Evolutionary conservation across 2,113 vertebrate species (phyloP).

Genomic region (Gorilla gorilla): DNA sequence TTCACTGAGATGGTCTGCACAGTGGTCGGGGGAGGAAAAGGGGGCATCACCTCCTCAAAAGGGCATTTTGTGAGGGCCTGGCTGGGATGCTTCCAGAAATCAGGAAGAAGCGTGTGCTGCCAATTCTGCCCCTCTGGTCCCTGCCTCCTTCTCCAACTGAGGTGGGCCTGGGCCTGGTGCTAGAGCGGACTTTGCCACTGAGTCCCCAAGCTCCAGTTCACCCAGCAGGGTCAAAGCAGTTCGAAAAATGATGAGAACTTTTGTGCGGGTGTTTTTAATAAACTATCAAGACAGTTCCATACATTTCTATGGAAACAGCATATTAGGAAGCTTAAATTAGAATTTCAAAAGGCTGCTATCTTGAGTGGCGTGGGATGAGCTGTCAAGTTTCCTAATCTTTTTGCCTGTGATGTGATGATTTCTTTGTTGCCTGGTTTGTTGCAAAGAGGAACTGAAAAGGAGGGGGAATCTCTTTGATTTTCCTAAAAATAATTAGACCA

Average conservation of each 20-base stretch:
- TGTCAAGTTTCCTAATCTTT: conserved; percentile 81
- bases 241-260: conserved; percentile 3
- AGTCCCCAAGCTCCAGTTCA: conserved; percentile 56
- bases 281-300: conserved; percentile 84
- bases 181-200: conserved; percentile 40
- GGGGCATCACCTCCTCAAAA: too few relatives aligned
- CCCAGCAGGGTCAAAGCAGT: conserved; percentile 67
- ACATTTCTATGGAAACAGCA: conserved; percentile 89
- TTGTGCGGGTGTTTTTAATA: conserved; percentile 68
- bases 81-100: background rate
- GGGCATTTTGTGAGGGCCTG: background rate
- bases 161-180: background rate
- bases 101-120: background rate
- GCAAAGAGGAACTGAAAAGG: conserved; percentile 46
- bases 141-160: background rate
- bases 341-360: conserved; percentile 85
- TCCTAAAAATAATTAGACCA: conserved; percentile 55
- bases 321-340: conserved; percentile 86
- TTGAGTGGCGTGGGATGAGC: conserved; percentile 85
- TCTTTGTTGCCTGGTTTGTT: conserved; percentile 72
- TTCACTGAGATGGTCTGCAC: fast-evolving
- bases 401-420: conserved; percentile 69
- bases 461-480: conserved; percentile 55
- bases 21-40: fast-evolving
- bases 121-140: background rate